Evolutionary conservation across 2,888 invertebrate species (phyloP), one percentile per base, ranked within the genome.

Genomic region (Heliconius ethilla): DNA sequence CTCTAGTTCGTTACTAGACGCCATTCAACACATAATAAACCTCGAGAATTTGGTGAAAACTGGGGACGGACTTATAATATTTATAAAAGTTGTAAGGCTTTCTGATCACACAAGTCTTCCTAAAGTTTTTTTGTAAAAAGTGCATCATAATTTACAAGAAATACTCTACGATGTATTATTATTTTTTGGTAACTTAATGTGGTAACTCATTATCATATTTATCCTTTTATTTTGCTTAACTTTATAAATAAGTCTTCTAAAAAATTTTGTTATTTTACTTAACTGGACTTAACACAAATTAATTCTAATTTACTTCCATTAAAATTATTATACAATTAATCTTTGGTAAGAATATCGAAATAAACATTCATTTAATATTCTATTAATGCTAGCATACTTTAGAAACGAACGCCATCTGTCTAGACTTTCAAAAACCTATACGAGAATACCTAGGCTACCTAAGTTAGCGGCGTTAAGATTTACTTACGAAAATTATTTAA

Each of bases 351-450:
- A 62, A 25, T 25, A 62, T 10, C 4, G 1, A 2, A 40, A 69
- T 25, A 25, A 22, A 25, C 7, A 40, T 70, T 18, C 3, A 45
- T 70, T 45, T 25, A 1, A 11, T 33, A 67, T 27, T 59, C 1
- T n/a, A n/a, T 37, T 33, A 5, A 1, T 11, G 55, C 13, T 40
- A 62, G 18, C 4, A 7, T 37, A 29, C 11, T 55, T 62, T 18
- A 40, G 5, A 7, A 29, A 62, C 25, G 13, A 55, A 70, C 79
- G 79, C 79, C 77, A 79, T 79, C 76, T 76, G 40, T 25, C 75
- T 70, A 22, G 40, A 29, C 29, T 22, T 59, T 29, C 13, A n/a
- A 29, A 33, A 70, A 70, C 37, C 69, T 62, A 22, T 13, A n/a
- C 15, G 22, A 27, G 69, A 67, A 37, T 67, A 62, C 37, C 59